Evolutionary conservation across 2,888 invertebrate species (phyloP).

Genomic region (Lasioglossum marginatum): DNA sequence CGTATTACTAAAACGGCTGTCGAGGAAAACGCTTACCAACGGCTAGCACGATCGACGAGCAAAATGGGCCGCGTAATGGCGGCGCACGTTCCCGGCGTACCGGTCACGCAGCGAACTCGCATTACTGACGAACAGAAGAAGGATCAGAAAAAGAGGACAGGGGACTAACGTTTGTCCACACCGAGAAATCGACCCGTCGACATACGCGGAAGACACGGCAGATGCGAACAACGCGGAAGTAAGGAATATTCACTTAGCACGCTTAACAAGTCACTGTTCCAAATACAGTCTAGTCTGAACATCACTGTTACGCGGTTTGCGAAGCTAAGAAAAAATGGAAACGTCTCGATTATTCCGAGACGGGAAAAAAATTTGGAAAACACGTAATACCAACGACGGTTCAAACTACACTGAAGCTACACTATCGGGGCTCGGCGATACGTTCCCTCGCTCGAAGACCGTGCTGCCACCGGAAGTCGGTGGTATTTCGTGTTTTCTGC

Average conservation of each 20-base stretch:
- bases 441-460: no score
- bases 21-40: neutral
- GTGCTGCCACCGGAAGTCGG: slow-evolving; percentile 23
- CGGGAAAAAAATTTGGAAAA: neutral
- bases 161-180: slow-evolving; percentile 42
- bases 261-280: neutral
- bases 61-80: slow-evolving; percentile 33
- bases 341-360: neutral
- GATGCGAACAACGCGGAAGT: neutral
- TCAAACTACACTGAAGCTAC: slow-evolving; percentile 51
- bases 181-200: neutral
- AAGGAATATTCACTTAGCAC: neutral
- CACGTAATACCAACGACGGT: neutral
- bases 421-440: no score
- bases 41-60: slow-evolving; percentile 18
- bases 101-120: slow-evolving; percentile 18
- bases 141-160: slow-evolving; percentile 16
- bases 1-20: slow-evolving; percentile 33
- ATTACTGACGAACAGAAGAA: slow-evolving; percentile 28
- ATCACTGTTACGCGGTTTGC: neutral
- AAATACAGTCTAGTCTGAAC: slow-evolving; percentile 35
- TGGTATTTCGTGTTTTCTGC: neutral
- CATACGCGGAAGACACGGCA: slow-evolving; percentile 29
- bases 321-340: neutral
- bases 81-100: slow-evolving; percentile 12